phyloP scores from a whole-genome alignment of 2,888 invertebrate genomes.

The Acleris sparsana region DNA sequence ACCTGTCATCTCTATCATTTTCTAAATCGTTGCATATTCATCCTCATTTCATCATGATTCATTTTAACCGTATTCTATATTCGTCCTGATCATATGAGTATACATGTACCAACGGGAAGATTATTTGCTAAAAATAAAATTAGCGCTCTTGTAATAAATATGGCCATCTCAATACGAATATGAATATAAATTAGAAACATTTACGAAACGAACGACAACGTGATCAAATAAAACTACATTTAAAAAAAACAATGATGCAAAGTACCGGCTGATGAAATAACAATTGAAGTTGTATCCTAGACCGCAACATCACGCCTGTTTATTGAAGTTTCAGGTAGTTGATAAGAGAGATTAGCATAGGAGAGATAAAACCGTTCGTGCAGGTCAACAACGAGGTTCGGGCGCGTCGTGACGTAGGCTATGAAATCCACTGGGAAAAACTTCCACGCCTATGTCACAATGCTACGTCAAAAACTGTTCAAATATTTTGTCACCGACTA shows the following conservation, averaged over 20 bases:
- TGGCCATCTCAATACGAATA: not conserved
- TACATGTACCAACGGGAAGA: constrained; percentile 28
- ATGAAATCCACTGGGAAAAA: constrained; percentile 55
- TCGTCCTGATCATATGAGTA: constrained; percentile 4
- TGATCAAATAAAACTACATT: not conserved
- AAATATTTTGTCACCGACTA: constrained; percentile 64
- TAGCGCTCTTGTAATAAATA: not conserved
- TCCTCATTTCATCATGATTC: constrained; percentile 25
- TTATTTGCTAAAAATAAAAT: constrained; percentile 21
- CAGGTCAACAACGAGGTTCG: constrained; percentile 30
- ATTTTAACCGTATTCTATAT: constrained; percentile 24
- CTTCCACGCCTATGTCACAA: constrained; percentile 68
- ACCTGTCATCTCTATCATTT: constrained; percentile 21
- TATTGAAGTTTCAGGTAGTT: constrained; percentile 25
- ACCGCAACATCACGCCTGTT: constrained; percentile 9
- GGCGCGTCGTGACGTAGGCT: constrained; percentile 57
- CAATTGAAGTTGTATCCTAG: constrained; percentile 15
- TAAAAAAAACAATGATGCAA: constrained; percentile 4
- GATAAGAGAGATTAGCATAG: constrained; percentile 47
- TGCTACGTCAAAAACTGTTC: constrained; percentile 60
- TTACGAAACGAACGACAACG: not conserved
- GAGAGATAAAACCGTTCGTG: constrained; percentile 43
- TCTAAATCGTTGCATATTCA: constrained; percentile 5
- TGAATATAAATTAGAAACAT: not conserved
- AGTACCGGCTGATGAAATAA: constrained; percentile 17